Conservation (phyloP, 2,888 invertebrate genomes). For the Carcina quercana region DNA sequence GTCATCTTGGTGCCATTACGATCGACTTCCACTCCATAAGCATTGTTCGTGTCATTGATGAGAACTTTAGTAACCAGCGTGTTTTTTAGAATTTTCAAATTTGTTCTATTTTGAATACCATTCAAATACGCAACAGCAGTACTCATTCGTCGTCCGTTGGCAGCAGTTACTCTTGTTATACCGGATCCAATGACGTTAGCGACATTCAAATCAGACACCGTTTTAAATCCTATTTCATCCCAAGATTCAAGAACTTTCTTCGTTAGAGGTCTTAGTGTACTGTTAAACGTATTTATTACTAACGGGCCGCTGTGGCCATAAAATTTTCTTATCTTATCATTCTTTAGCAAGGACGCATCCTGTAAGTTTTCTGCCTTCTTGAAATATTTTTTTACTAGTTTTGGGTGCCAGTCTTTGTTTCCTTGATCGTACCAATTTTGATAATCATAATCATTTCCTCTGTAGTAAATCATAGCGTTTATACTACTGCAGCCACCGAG, state of each 20-base stretch:
- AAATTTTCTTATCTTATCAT: constrained; percentile 22
- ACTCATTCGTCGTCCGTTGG: constrained; percentile 58
- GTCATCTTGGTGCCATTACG: constrained; percentile 20
- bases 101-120: constrained; percentile 26
- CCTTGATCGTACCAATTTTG: constrained; percentile 66
- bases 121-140: constrained; percentile 60
- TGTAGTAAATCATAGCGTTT: constrained; percentile 73
- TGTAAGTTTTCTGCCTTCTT: constrained; percentile 66
- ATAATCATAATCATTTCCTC: constrained; percentile 64
- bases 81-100: constrained; percentile 52
- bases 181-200: constrained; percentile 61
- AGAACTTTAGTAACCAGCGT: constrained; percentile 62
- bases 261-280: constrained; percentile 34
- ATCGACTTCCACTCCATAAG: constrained; percentile 47
- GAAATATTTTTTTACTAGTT: constrained; percentile 59
- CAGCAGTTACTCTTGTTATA: constrained; percentile 53
- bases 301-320: constrained; percentile 62
- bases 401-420: constrained; percentile 69
- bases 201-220: constrained; percentile 48
- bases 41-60: constrained; percentile 46
- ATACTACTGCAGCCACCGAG: constrained; percentile 73
- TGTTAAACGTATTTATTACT: constrained; percentile 54
- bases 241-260: constrained; percentile 42
- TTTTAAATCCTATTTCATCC: constrained; percentile 51
- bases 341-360: constrained; percentile 22